A percentile compares a stretch with the other conserved stretches of the same genome.
These are phyloP conservation scores for Nasonia vitripennis DNA, from an alignment of 1,140 invertebrate genomes.

Conservation along the genomic window DNA sequence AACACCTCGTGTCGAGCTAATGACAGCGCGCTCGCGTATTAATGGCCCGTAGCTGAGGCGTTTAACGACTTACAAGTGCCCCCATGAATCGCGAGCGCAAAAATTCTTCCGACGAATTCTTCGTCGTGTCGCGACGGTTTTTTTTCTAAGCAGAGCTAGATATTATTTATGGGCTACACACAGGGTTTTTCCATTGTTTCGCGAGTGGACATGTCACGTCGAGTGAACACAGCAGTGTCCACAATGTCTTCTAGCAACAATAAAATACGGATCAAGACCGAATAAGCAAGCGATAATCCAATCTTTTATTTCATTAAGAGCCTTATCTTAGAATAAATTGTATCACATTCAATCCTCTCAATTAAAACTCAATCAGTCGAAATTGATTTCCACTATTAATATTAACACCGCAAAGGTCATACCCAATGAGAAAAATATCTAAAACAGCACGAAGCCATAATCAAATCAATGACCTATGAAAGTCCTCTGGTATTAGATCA, in stretches of 20 bases:
- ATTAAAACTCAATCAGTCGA: not conserved
- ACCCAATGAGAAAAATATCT: too few species aligned
- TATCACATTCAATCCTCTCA: too few species aligned
- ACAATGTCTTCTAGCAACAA: not conserved
- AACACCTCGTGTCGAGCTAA: constrained; percentile 19
- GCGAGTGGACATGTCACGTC: too few species aligned
- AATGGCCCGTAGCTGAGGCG: constrained; percentile 7
- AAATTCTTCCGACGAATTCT: constrained; percentile 37
- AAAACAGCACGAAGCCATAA: not conserved
- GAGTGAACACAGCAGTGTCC: not conserved
- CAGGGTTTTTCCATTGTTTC: not conserved
- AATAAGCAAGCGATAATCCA: too few species aligned
- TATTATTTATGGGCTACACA: not conserved
- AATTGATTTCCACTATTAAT: not conserved
- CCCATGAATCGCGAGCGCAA: not conserved
- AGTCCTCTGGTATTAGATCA: not conserved
- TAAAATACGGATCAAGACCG: too few species aligned
- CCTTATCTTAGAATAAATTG: too few species aligned
- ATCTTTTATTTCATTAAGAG: too few species aligned
- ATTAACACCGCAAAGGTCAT: too few species aligned
- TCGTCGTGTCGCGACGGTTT: not conserved
- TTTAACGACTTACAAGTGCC: constrained; percentile 21
- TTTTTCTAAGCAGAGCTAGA: not conserved
- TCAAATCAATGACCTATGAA: not conserved
- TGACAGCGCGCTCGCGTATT: constrained; percentile 6